These are phyloP conservation scores for Stenolophus ochropezus DNA, from an alignment of 2,888 invertebrate genomes.

Conservation along the genomic window DNA sequence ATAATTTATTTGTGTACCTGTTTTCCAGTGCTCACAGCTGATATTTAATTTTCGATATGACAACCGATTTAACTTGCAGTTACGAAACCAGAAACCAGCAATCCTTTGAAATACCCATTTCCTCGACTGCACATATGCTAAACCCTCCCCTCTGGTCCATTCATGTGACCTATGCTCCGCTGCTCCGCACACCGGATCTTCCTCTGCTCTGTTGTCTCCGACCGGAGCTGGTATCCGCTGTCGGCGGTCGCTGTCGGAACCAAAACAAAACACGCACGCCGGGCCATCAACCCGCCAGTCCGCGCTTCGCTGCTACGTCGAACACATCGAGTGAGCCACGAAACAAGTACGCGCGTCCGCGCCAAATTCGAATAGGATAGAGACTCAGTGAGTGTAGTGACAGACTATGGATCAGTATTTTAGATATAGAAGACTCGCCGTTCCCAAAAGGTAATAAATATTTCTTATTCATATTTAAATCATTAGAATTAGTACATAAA, in stretches of 20 bases:
- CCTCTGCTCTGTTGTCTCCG: neutral
- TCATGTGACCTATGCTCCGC: neutral
- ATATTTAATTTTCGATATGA: too few species aligned
- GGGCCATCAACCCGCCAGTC: conserved; percentile 40
- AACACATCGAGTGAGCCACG: conserved; percentile 3
- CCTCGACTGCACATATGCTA: neutral
- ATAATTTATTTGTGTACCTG: too few species aligned
- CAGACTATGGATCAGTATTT: conserved; percentile 62
- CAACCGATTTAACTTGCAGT: too few species aligned
- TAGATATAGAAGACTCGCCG: conserved; percentile 69
- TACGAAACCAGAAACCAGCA: too few species aligned
- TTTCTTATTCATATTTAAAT: too few species aligned
- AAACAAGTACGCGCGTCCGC: neutral
- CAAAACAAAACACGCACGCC: conserved; percentile 20
- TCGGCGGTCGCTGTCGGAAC: neutral
- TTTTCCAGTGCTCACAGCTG: too few species aligned
- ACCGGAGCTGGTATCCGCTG: neutral
- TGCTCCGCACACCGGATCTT: neutral
- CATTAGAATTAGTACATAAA: too few species aligned
- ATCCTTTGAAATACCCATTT: too few species aligned
- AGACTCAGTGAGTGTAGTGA: neutral
- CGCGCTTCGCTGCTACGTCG: neutral
- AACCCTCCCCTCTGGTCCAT: neutral
- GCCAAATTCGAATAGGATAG: neutral
- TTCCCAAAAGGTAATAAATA: conserved; percentile 70